Percentiles rank a stretch among this genome's conserved stretches.
Conservation (phyloP, 1,140 invertebrate species). For the Lepeophtheirus salmonis region DNA sequence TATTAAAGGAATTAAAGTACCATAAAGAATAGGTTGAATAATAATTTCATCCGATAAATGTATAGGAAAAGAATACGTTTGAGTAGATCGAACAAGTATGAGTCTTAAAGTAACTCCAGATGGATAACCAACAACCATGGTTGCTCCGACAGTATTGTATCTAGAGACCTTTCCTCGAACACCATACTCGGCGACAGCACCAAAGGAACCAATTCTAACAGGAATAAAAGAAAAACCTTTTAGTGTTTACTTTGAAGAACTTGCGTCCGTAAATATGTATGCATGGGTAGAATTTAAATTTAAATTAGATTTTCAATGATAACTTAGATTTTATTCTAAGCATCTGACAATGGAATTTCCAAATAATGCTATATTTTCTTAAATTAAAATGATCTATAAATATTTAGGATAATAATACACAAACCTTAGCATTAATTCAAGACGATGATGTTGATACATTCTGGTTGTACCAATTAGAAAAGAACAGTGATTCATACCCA, state of each 20-base stretch:
- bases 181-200: slow-evolving; percentile 63
- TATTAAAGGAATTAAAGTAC: slow-evolving; percentile 60
- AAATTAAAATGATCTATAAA: too few species aligned
- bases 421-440: neutral
- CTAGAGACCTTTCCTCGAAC: slow-evolving; percentile 75
- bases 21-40: slow-evolving; percentile 77
- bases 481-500: neutral
- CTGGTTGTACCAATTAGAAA: neutral
- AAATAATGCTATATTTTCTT: too few species aligned
- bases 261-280: too few species aligned
- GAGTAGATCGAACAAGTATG: slow-evolving; percentile 60
- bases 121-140: slow-evolving; percentile 58
- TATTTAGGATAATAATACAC: neutral
- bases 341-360: too few species aligned
- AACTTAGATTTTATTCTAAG: too few species aligned
- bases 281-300: too few species aligned
- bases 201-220: slow-evolving; percentile 58
- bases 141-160: slow-evolving; percentile 60
- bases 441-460: neutral
- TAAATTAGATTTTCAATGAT: too few species aligned
- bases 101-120: slow-evolving; percentile 68
- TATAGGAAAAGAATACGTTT: slow-evolving; percentile 71
- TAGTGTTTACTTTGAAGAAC: too few species aligned
- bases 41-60: slow-evolving; percentile 63
- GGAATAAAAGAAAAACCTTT: neutral